Evolutionary conservation across 1,140 invertebrate species (phyloP).

Genomic region (Tachypleus tridentatus): DNA sequence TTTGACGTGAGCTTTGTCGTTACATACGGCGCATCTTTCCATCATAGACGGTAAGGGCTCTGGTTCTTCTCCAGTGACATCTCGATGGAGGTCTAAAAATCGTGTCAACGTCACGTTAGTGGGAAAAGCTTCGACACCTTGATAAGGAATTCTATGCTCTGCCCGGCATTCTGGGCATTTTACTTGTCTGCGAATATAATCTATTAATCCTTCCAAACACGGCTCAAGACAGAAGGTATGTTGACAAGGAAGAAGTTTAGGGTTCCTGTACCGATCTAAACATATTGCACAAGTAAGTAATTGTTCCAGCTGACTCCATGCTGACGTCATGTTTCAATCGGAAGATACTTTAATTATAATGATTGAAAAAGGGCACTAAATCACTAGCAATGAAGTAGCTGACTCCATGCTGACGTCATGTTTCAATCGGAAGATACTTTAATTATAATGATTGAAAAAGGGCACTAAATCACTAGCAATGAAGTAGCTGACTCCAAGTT

Average conservation of each 20-base stretch:
- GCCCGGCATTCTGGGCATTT: conserved; percentile 97
- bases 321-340: conserved; percentile 14
- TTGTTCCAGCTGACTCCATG: conserved; percentile 71
- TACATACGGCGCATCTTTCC: conserved; percentile 55
- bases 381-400: conserved; percentile 14
- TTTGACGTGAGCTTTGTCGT: conserved; percentile 81
- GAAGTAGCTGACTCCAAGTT: no score
- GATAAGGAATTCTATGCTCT: conserved; percentile 90
- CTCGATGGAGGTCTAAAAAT: conserved; percentile 86
- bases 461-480: no score
- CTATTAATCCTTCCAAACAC: conserved; percentile 88
- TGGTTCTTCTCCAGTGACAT: conserved; percentile 56
- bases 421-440: no score
- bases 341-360: no score
- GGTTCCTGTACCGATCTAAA: conserved; percentile 87
- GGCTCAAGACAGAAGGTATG: conserved; percentile 98
- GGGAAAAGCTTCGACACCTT: conserved; percentile 76
- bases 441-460: no score
- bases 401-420: no score
- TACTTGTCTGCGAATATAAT: conserved; percentile 82
- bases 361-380: no score
- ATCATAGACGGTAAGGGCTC: conserved; percentile 28
- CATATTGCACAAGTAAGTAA: conserved; percentile 94
- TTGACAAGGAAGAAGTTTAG: conserved; percentile 95
- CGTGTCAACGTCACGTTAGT: conserved; percentile 89